A percentile compares a stretch with the other conserved stretches of the same genome.
phyloP scores from a whole-genome alignment of 2,797 vertebrate genomes.

The Macrochelys suwanniensis region DNA sequence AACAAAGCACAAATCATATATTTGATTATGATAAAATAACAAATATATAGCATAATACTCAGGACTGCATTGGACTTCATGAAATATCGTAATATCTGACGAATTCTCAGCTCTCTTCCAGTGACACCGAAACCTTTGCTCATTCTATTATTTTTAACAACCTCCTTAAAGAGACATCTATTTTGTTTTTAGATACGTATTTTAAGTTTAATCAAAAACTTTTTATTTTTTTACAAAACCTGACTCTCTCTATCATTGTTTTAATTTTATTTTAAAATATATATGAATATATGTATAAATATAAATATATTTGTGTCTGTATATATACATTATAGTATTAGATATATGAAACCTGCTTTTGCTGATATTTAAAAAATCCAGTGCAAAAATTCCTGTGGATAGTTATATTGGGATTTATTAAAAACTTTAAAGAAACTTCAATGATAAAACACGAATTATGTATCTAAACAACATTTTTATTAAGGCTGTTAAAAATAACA shows the following conservation, averaged over 20 bases:
- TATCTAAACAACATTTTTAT: not conserved
- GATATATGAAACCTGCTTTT: not conserved
- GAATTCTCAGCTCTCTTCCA: slow-evolving; percentile 12
- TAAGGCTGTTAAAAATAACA: not conserved
- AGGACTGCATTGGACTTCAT: slow-evolving; percentile 26
- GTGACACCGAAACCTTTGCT: slow-evolving; percentile 51
- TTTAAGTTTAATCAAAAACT: slow-evolving; percentile 70
- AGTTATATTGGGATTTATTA: not conserved
- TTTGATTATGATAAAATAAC: slow-evolving; percentile 55
- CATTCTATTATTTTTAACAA: slow-evolving; percentile 37
- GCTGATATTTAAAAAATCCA: not conserved
- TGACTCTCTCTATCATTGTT: not conserved
- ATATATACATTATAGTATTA: not conserved
- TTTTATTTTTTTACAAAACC: not conserved
- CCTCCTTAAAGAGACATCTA: not conserved
- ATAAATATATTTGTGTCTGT: not conserved
- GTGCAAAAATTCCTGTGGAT: not conserved
- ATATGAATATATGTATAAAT: not conserved
- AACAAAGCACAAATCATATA: slow-evolving; percentile 38
- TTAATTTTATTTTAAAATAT: not conserved
- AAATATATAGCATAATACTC: slow-evolving; percentile 42
- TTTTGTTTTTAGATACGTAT: slow-evolving; percentile 55
- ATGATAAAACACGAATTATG: rapidly evolving
- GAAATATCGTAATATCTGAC: slow-evolving; percentile 12
- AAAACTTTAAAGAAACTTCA: not conserved